These are phyloP conservation scores for Molossus molossus DNA, from an alignment of 2,797 vertebrate species.

Conservation along the genomic window DNA sequence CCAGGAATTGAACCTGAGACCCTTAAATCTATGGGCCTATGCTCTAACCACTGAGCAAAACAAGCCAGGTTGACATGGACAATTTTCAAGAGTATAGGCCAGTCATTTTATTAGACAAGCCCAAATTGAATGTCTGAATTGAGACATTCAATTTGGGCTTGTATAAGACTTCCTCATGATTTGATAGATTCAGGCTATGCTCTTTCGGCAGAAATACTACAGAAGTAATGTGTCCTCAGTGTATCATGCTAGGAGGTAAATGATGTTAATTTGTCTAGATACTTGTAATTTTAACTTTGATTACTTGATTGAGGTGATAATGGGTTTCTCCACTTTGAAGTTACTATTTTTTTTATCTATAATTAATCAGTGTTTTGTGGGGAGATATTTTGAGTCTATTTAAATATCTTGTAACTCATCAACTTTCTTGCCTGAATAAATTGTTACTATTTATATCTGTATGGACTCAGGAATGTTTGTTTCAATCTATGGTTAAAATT, in stretches of 20 bases:
- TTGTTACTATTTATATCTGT: constrained; percentile 5
- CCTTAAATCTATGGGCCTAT: too few relatives aligned
- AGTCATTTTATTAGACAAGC: neutral
- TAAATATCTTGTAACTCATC: constrained; percentile 1
- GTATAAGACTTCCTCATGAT: neutral
- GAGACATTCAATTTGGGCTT: neutral
- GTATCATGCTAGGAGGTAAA: neutral
- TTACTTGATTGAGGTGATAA: constrained; percentile 42
- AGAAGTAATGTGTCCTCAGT: neutral
- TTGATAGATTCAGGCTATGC: neutral
- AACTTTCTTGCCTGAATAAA: constrained; percentile 12
- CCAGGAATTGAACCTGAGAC: too few relatives aligned
- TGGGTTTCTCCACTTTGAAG: constrained; percentile 42
- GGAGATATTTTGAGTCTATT: neutral
- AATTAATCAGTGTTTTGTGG: neutral
- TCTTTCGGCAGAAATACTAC: neutral
- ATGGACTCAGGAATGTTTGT: neutral
- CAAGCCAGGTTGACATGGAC: neutral
- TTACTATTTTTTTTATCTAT: constrained; percentile 19
- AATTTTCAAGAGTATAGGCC: constrained; percentile 6
- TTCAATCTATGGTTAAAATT: constrained; percentile 2
- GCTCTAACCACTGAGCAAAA: too few relatives aligned
- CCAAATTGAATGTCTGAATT: neutral
- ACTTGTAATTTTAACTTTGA: constrained; percentile 38
- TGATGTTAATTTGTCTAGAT: neutral